Base-by-base conservation (phyloP, 1,140 invertebrate species). In the Spodoptera litura region DNA sequence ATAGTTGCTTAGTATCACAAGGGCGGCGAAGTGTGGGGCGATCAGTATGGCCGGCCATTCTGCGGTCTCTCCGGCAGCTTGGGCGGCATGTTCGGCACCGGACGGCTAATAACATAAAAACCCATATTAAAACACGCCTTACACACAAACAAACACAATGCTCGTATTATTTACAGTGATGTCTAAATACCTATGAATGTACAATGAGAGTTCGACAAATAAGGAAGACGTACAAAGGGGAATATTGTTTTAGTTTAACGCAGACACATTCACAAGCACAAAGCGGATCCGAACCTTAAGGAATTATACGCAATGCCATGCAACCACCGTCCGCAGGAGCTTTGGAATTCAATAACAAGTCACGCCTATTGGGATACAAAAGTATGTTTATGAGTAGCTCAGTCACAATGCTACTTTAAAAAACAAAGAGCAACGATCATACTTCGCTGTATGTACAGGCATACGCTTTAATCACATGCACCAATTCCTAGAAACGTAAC, bases 1-100 rank as follows among this genome's bases (percentile, higher is more conserved):
- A 94, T 62, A 81, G 84, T 81, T 84, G 76, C 73, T 83, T 76
- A 76, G 58, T 87, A 89, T 89, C 83, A 88, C 86, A 90, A 92
- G 81, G 90, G 88, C 88, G 89, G 87, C 86, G 83, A 86, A 72
- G 76, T 15, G 58, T 35, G 79, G 76, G 77, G 82, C 77, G 81
- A 89, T 94, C 90, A 94, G 91, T 90, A 94, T 89, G 93, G 94
- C 83, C 94, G 90, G 53, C 94, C 94, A 85, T 95, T 95, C 88
- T 95, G 94, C 79, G 94, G 93, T 85, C 94, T 88, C 78, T 95
- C 94, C 27, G 94, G 94, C 90, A 95, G 88, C 87, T 94, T 92
- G 78, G 94, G 94, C 79, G 94, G 94, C 83, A 90, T 85, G 79
- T 92, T 94, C 66, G 93, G 90, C 59, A 92, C 87, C 70, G 94